Base-by-base conservation (phyloP, 2,797 vertebrate genomes). In the Paratrypauchen microcephalus region DNA sequence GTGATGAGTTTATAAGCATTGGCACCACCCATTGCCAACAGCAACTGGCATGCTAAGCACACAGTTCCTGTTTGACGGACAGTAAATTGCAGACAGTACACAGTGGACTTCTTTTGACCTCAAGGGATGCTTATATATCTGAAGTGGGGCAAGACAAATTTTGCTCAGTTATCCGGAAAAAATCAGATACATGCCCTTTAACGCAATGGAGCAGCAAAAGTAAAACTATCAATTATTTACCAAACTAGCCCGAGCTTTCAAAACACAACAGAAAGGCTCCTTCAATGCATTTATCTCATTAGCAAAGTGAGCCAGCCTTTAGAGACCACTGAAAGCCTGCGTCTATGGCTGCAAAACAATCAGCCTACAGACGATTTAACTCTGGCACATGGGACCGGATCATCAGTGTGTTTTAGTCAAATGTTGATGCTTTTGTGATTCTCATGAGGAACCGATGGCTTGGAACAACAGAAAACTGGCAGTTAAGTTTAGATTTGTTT, bases 231-330 rank as follows among this genome's bases (percentile, higher is more conserved):
- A 45, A 30, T 18, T 4, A 16, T 19, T 36, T 50, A 21, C 12
- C 30, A 59, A 56, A 21, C 2, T 18, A 9, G 55, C 7, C 23
- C 6, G 12, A 15, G 61, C 59, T 69, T 70, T 70, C 36, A n/a
- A 60, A 64, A 18, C 56, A 18, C 66, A 39, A 56, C 21, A 64
- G 23, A 65, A 64, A n/a, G 47, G 52, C 5, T 74, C 30, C 13
- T 18, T 55, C 13, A 66, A 67, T 23, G 68, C 41, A 54, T 13
- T 79, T 57, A 30, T 68, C 77, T 77, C 63, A 58, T 69, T 68
- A 66, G 39, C 13, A 6, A 24, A 15, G 52, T 0, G 19, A 24
- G 36, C 28, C 71, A 77, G 70, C 50, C 16, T 63, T 72, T 24
- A 39, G 70, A 66, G 70, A 68, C 16, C 26, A 64, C 52, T 64